Base-by-base conservation (phyloP, 2,113 vertebrate genomes). In the Suncus etruscus region DNA sequence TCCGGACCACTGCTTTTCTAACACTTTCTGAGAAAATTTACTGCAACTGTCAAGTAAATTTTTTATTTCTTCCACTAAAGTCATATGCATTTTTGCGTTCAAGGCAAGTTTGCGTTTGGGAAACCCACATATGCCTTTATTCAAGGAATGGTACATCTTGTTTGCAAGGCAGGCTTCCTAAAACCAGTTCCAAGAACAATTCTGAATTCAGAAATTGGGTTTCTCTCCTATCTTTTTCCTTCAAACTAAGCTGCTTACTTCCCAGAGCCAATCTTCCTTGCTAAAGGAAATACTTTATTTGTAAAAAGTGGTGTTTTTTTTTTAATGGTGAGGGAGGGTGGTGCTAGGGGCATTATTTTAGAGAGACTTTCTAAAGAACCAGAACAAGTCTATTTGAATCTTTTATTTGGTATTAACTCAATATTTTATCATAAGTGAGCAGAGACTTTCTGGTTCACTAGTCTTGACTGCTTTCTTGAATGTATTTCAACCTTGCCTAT, bases 371-470 rank as follows among this genome's bases (percentile, higher is more conserved):
- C 91, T 97, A 96, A 97, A 97, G 96, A 97, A 92, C 94, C 63
- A 94, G 96, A 95, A 96, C 96, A 96, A 97, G 95, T 96, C 96
- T 96, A 94, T 97, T 98, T 91, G 95, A 97, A 97, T 97, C 95
- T 97, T 97, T 98, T 97, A 96, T 98, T 97, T 96, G 95, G 97
- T 91, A 95, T 97, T 97, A 97, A 97, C 97, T 97, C 96, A 96
- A 97, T 96, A 95, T 97, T 98, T 98, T 98, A 98, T 98, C 98
- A 91, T 97, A 97, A 97, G 96, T 97, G 97, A 97, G 92, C 98
- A 98, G 97, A 94, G 95, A 76, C 0, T 97, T 98, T 97, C 96
- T 96, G 96, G 97, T 97, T 97, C 96, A 97, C 96, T 96, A 79
- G 96, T 75, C 96, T 97, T 97, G 95, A 97, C 97, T 97, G 93